A percentile compares a stretch with the other conserved stretches of the same genome.
phyloP scores from a whole-genome alignment of 2,888 invertebrate genomes.

The Aphidoletes aphidimyza region DNA sequence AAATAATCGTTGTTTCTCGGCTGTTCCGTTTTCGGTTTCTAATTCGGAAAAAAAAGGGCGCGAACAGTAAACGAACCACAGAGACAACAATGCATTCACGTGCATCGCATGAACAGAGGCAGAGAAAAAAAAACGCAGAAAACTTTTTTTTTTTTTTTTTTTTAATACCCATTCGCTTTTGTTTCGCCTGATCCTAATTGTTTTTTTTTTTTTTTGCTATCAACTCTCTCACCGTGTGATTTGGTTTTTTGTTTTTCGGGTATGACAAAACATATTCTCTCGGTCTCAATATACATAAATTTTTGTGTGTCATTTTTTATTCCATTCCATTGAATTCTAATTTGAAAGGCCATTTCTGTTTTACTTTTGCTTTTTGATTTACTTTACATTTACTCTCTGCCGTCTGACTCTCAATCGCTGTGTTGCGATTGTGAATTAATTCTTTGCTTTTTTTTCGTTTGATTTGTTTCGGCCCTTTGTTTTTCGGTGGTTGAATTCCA shows the following conservation, averaged over 20 bases:
- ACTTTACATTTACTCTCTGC: too few relatives aligned
- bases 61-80: not conserved
- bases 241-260: not conserved
- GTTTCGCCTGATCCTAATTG: conserved; percentile 14
- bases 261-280: not conserved
- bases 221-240: too few relatives aligned
- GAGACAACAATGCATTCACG: not conserved
- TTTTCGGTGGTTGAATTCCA: not conserved
- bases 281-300: not conserved
- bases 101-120: not conserved
- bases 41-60: conserved; percentile 12
- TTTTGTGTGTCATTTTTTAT: conserved; percentile 7
- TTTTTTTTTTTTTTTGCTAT: not conserved
- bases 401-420: too few relatives aligned
- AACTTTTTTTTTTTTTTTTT: not conserved
- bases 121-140: not conserved
- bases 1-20: not conserved
- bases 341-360: conserved; percentile 22
- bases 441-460: not conserved
- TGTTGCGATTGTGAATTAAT: not conserved
- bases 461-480: not conserved
- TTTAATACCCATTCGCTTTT: not conserved
- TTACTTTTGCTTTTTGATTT: not conserved
- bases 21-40: not conserved
- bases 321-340: not conserved